Conservation (phyloP, 2,113 vertebrate species). For the Bubo bubo region DNA sequence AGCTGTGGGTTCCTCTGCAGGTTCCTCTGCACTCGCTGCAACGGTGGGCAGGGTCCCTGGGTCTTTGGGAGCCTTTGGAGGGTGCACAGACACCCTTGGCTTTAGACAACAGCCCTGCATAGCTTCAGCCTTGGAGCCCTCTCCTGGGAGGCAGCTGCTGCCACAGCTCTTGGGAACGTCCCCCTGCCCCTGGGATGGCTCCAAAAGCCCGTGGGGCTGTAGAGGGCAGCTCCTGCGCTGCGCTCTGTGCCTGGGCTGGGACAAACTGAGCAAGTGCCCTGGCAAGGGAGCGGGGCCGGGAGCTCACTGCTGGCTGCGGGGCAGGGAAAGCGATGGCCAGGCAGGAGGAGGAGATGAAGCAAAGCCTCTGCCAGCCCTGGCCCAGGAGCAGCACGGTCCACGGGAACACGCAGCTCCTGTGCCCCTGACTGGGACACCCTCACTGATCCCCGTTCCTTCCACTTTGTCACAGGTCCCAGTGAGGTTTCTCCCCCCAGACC, state of each 20-base stretch:
- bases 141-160: background rate
- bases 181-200: background rate
- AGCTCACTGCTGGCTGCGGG: background rate
- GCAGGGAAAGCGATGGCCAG: fast-evolving
- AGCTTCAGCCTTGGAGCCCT: background rate
- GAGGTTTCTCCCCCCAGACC: constrained; percentile 71
- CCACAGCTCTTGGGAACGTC: background rate
- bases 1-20: background rate
- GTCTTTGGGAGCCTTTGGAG: background rate
- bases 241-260: fast-evolving
- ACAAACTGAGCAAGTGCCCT: background rate
- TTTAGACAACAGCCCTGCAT: background rate
- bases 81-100: background rate
- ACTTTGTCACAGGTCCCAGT: constrained; percentile 73
- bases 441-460: background rate
- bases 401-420: background rate
- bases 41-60: background rate
- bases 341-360: background rate
- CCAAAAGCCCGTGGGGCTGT: background rate
- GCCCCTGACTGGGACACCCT: fast-evolving
- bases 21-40: background rate
- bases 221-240: background rate
- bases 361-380: background rate
- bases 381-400: background rate
- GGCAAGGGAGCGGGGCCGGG: background rate